Base-by-base conservation (phyloP, 2,888 invertebrate species). In the Calameuta idolon region DNA sequence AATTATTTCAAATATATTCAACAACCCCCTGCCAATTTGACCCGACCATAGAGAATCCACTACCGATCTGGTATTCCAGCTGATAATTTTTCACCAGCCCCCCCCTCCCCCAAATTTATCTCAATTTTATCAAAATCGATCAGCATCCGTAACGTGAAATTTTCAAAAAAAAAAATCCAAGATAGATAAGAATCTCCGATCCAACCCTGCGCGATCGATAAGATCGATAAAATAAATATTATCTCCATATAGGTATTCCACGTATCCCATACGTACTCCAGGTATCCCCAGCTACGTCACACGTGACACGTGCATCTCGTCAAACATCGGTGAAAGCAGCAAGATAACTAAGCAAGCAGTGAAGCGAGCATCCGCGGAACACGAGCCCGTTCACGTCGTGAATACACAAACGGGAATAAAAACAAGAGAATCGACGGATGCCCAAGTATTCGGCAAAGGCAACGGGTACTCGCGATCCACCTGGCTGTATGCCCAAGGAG, bases 311-410 rank as follows among this genome's bases (percentile, higher is more conserved):
- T 30, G 30, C 69, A 75, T 40, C 75, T 81, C 79, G 79, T 81
- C 75, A 78, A 81, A 69, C 76, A 75, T 76, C 77, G 78, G 82
- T 81, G 82, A 81, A 81, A 81, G 81, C 81, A 73, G 79, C 34
- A 77, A 37, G 69, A 73, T 81, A 79, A 78, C 81, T 76, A 81
- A 76, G 75, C 69, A 40, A 76, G 71, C 78, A 33, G 15, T 1
- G 15, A 55, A 55, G 55, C 55, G 9, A 55, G 55, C 55, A 55
- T 55, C 55, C 71, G 71, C 15, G 71, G 12, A 31, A 33, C 31
- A 71, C 30, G 71, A 71, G 33, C 71, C 33, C 71, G 71, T 71
- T 71, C 71, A 31, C 71, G 71, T 31, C 12, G 71, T 71, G 71
- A 71, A 71, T 71, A 71, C 77, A 37, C 40, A 33, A 40, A 40